Evolutionary conservation across 2,113 vertebrate species (phyloP).

Genomic region (Notothenia coriiceps): DNA sequence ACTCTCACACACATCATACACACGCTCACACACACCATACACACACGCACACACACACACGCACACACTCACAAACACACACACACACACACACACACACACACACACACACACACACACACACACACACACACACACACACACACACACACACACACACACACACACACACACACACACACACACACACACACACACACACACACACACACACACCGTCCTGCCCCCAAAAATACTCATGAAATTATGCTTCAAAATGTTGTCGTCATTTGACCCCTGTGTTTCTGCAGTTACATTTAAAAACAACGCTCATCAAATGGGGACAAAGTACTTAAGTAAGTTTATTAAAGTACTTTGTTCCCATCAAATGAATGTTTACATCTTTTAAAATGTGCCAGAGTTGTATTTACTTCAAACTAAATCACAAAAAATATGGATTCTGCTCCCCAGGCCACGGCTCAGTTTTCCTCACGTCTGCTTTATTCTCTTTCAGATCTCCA

Average conservation of each 20-base stretch:
- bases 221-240: too few relatives aligned
- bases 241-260: too few relatives aligned
- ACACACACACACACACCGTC: not conserved
- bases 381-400: not conserved
- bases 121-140: too few relatives aligned
- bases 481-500: slow-evolving; percentile 85
- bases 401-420: not conserved
- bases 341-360: not conserved
- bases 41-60: not conserved
- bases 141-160: too few relatives aligned
- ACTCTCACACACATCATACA: too few relatives aligned
- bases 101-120: too few relatives aligned
- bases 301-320: too few relatives aligned
- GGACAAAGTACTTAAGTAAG: not conserved
- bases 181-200: slow-evolving; percentile 6
- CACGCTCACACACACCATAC: too few relatives aligned
- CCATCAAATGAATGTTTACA: not conserved
- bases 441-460: not conserved
- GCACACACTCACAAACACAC: too few relatives aligned
- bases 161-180: not conserved
- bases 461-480: not conserved
- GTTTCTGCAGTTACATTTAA: too few relatives aligned
- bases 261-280: too few relatives aligned
- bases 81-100: slow-evolving; percentile 1
- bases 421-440: not conserved